These are phyloP conservation scores for Aphyosemion australe DNA, from an alignment of 2,113 vertebrate genomes.

Conservation along the genomic window DNA sequence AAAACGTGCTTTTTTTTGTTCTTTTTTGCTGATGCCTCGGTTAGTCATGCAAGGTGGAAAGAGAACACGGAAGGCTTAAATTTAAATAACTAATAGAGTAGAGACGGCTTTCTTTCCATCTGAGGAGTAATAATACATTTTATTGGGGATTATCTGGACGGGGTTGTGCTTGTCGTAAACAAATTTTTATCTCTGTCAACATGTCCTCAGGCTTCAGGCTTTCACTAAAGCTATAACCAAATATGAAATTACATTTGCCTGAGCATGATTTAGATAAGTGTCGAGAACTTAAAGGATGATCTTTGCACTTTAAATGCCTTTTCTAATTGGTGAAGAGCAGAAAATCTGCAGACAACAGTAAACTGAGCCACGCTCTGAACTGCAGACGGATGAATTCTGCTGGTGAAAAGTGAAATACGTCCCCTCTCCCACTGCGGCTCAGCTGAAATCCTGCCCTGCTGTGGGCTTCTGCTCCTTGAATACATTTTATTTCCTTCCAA, in stretches of 20 bases:
- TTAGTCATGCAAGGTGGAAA: conserved; percentile 20
- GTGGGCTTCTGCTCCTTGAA: conserved; percentile 26
- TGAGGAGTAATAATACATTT: conserved; percentile 35
- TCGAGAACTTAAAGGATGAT: neutral
- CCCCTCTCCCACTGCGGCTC: conserved; percentile 10
- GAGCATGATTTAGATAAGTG: neutral
- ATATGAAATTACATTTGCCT: conserved; percentile 38
- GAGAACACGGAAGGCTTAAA: conserved; percentile 25
- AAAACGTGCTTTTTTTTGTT: conserved; percentile 33
- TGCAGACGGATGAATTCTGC: conserved; percentile 2
- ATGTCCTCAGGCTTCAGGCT: conserved; percentile 25
- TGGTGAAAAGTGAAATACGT: neutral
- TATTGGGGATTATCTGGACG: conserved; percentile 16
- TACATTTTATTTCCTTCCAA: neutral
- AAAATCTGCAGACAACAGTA: neutral
- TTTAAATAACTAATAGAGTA: conserved; percentile 28
- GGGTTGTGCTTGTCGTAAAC: conserved; percentile 19
- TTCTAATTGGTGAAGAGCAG: neutral
- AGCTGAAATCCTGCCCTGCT: conserved; percentile 28
- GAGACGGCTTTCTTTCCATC: neutral
- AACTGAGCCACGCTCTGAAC: neutral
- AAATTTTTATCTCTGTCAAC: conserved; percentile 40
- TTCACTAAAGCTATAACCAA: conserved; percentile 24
- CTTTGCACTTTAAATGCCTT: neutral
- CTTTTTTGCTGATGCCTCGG: conserved; percentile 37